Evolutionary conservation across 2,113 vertebrate species (phyloP).

Genomic region (Tursiops truncatus): DNA sequence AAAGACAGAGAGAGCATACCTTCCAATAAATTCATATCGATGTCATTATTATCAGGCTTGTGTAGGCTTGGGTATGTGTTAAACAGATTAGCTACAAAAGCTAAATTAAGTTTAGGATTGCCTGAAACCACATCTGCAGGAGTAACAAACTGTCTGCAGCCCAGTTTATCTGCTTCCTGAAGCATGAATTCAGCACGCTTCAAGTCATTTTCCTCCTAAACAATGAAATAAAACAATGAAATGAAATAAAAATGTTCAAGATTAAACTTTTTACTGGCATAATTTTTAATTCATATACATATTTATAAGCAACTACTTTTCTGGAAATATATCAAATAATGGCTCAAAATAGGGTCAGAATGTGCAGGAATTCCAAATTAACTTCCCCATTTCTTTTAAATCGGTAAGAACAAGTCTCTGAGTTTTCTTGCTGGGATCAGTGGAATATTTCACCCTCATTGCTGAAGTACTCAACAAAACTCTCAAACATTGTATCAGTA

Average conservation of each 20-base stretch:
- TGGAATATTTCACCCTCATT: background rate
- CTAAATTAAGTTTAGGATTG: constrained; percentile 97
- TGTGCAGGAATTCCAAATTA: background rate
- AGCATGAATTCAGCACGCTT: constrained; percentile 94
- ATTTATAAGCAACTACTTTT: background rate
- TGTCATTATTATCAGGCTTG: constrained; percentile 82
- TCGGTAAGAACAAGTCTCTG: background rate
- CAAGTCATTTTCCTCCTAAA: constrained; percentile 88
- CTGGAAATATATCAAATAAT: background rate
- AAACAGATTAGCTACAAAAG: constrained; percentile 97
- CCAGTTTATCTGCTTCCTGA: constrained; percentile 92
- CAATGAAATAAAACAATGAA: constrained; percentile 13
- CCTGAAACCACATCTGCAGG: constrained; percentile 94
- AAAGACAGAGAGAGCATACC: constrained; percentile 82
- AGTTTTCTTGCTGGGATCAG: background rate
- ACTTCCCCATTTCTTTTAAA: background rate
- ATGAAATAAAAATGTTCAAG: constrained; percentile 39
- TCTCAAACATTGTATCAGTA: background rate
- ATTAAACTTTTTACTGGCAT: constrained; percentile 1
- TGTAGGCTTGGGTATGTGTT: constrained; percentile 91
- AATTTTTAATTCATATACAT: background rate
- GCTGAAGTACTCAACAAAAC: background rate
- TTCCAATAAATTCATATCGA: constrained; percentile 89
- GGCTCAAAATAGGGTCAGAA: background rate
- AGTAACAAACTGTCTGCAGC: constrained; percentile 97